Conservation (phyloP, 2,797 vertebrate species). For the Chaetodon trifasciatus region DNA sequence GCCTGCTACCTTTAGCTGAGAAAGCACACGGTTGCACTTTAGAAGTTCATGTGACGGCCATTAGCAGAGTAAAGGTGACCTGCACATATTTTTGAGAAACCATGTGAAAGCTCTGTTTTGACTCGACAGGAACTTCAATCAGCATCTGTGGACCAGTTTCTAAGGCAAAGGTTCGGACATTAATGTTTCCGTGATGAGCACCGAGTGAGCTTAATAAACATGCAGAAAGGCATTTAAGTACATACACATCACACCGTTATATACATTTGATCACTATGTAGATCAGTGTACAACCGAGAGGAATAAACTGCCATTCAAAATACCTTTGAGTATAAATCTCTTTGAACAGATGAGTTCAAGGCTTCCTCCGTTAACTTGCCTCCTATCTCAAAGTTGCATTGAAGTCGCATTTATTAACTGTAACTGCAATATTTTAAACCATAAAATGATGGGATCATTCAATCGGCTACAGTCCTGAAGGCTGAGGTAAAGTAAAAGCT, state of each 20-base stretch:
- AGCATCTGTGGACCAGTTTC: conserved; percentile 30
- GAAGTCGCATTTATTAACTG: neutral
- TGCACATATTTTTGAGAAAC: neutral
- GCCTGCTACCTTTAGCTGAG: conserved; percentile 6
- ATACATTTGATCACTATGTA: conserved; percentile 24
- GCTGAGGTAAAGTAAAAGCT: conserved; percentile 11
- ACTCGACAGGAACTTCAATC: neutral
- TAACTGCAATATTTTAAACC: neutral
- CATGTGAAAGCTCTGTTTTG: neutral
- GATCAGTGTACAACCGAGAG: neutral
- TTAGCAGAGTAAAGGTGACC: neutral
- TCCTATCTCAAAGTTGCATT: conserved; percentile 33
- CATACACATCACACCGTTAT: conserved; percentile 31
- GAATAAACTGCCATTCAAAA: neutral
- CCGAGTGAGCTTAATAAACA: conserved; percentile 18
- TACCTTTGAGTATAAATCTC: neutral
- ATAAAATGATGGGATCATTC: neutral
- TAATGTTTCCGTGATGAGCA: conserved; percentile 25
- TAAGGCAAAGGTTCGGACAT: conserved; percentile 58
- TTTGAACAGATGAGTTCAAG: neutral
- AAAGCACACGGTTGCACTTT: neutral
- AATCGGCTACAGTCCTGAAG: neutral
- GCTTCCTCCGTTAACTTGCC: conserved; percentile 8
- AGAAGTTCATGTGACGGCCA: neutral
- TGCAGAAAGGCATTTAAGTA: conserved; percentile 49